phyloP scores from a whole-genome alignment of 2,113 vertebrate genomes.

The Eretmochelys imbricata region DNA sequence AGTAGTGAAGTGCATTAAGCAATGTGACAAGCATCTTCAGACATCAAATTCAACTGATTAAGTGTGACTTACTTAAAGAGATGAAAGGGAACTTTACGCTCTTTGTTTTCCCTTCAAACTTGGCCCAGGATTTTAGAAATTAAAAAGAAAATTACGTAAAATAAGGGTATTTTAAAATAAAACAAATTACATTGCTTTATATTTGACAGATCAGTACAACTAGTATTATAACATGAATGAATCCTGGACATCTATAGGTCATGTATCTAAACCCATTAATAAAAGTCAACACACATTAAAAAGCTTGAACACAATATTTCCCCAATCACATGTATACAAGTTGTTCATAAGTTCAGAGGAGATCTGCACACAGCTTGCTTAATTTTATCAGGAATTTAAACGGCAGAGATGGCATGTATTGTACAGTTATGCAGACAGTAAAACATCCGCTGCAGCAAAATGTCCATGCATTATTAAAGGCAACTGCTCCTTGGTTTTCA shows the following conservation, averaged over 20 bases:
- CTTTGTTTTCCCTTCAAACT: not conserved
- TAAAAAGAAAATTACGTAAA: not conserved
- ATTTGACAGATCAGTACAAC: not conserved
- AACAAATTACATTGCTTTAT: rapidly evolving
- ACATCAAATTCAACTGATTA: not conserved
- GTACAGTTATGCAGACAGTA: not conserved
- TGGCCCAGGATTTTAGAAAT: not conserved
- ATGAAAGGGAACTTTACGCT: not conserved
- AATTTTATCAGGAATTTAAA: not conserved
- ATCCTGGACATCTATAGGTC: not conserved
- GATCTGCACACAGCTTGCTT: not conserved
- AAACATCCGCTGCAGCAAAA: not conserved
- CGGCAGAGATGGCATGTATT: not conserved
- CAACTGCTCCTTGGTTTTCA: not conserved
- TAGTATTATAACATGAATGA: not conserved
- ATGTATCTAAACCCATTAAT: rapidly evolving
- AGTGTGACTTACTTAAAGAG: not conserved
- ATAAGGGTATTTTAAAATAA: not conserved
- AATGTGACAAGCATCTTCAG: not conserved
- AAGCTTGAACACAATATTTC: not conserved
- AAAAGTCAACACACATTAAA: not conserved
- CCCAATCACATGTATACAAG: not conserved
- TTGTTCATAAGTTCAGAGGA: not conserved
- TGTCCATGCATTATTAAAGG: not conserved
- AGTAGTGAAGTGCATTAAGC: not conserved